Evolutionary conservation across 2,888 invertebrate species (phyloP), one percentile per base, ranked within the genome.

Genomic region (Eilema depressum): DNA sequence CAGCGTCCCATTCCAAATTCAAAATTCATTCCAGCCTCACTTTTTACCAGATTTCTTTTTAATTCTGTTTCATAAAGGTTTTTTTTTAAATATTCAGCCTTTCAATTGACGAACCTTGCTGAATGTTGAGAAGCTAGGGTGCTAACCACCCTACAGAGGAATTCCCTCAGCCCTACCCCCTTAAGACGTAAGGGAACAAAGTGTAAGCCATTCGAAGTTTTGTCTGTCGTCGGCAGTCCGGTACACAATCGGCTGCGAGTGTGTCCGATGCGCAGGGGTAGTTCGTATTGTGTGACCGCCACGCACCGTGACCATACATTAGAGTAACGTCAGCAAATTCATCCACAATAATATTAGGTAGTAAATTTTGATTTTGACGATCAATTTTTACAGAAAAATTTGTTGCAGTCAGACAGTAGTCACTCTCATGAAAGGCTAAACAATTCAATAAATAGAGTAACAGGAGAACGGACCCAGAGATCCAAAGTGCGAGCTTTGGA

Each of bases 281-380:
- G 84, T 77, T 76, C 73, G 87, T 84, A 91, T 93, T 92, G 93
- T 93, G 86, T 85, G 90, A 80, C 81, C 84, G 81, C 89, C 92
- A 89, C 89, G 86, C 90, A 89, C 89, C 91, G 87, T 90, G 90
- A 89, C 92, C 90, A 77, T 83, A 83, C 89, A 92, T 93, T 92
- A 91, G 76, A 12, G 83, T 85, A 92, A 76, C n/a, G 91, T 82
- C 69, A 53, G 85, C 88, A 92, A 76, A 87, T 80, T 68, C 62
- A 69, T 25, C 41, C 10, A 26, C 7, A 25, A 17, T 33, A 60
- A n/a, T 53, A 8, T 41, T 37, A 37, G 2, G 11, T 37, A n/a
- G n/a, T n/a, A n/a, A n/a, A n/a, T n/a, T n/a, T n/a, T n/a, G n/a
- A n/a, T n/a, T n/a, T n/a, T n/a, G n/a, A n/a, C n/a, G n/a, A n/a